Base-by-base conservation (phyloP, 2,797 vertebrate species). In the Vultur gryphus region DNA sequence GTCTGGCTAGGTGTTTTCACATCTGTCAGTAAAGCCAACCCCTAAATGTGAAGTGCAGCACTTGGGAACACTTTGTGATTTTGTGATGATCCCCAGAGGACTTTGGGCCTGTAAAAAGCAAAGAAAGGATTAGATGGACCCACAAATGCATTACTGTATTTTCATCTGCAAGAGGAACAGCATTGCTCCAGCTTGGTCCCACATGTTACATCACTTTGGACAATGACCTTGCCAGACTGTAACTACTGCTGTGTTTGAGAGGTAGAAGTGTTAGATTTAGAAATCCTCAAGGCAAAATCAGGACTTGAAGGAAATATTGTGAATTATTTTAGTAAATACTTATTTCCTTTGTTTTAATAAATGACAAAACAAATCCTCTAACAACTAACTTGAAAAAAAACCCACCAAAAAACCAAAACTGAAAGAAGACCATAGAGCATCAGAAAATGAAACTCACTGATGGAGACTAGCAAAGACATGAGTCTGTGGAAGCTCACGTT, bases 161-260 rank as follows among this genome's bases (percentile, higher is more conserved):
- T 97, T 97, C 87, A 69, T 96, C 94, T 95, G 72, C 92, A 73
- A 77, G 79, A 95, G 73, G 65, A 88, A 82, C 46, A 83, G 35
- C 11, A 3, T 80, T 91, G 69, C 17, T 95, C 72, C 66, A 96
- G 61, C 73, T 61, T 72, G 57, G 51, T 96, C 94, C 94, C 95
- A 76, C 14, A 16, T 76, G 94, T 71, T 77, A 61, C 78, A 94
- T 95, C 84, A 84, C 80, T 96, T 67, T 70, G 88, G 84, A 88
- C 92, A 94, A 96, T 84, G 96, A 97, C 92, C 69, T 97, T 97
- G 91, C 96, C 95, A 95, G 94, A 92, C 41, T 78, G 64, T 61
- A 51, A 79, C 73, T 91, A 58, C 70, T 84, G 58, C 88, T 89
- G 66, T n/a, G 66, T 66, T 82, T 23, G 54, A 93, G 80, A 72